Conservation (phyloP, 2,113 vertebrate genomes). For the Eptesicus fuscus region DNA sequence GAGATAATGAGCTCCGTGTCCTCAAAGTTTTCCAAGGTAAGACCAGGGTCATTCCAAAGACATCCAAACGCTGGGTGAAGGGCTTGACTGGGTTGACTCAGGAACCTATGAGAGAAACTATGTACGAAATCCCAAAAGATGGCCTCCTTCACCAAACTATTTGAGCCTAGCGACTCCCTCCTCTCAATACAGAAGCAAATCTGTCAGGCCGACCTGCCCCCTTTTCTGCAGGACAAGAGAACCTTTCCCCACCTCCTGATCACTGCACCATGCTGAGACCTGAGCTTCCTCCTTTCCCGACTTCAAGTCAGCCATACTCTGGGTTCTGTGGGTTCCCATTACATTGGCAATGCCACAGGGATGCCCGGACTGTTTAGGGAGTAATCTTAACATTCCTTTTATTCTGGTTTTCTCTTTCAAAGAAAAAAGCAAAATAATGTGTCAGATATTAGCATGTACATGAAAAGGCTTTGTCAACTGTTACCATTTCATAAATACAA, state of each 20-base stretch:
- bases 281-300: neutral
- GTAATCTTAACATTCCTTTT: neutral
- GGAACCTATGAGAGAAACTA: neutral
- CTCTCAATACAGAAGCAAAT: neutral
- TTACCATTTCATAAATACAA: neutral
- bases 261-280: neutral
- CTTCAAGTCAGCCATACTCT: neutral
- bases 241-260: neutral
- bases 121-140: neutral
- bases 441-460: neutral
- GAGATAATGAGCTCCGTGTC: neutral
- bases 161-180: neutral
- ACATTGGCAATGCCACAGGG: neutral
- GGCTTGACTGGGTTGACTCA: neutral
- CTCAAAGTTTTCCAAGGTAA: neutral
- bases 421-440: neutral
- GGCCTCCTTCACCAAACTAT: neutral
- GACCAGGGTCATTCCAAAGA: neutral
- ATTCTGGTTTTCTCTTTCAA: neutral
- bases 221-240: neutral
- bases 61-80: too few species aligned
- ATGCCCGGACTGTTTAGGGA: neutral
- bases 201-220: neutral
- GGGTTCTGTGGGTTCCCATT: neutral
- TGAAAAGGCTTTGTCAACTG: neutral